Conservation (phyloP, 2,797 vertebrate genomes). For the Poecilia velifera region DNA sequence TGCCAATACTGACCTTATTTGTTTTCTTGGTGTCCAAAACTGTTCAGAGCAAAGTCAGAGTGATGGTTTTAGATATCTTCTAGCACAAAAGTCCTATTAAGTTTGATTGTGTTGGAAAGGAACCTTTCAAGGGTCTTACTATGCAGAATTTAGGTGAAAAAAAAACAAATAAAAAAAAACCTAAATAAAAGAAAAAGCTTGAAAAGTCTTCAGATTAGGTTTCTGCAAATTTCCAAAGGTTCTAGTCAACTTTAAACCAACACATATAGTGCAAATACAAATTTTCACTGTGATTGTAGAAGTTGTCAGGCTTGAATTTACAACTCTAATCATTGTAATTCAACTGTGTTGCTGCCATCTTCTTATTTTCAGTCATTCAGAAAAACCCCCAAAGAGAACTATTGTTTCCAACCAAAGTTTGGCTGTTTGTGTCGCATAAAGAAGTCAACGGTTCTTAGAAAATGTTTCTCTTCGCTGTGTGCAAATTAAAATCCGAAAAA, state of each 20-base stretch:
- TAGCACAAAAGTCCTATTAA: slow-evolving; percentile 1
- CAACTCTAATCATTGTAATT: not conserved
- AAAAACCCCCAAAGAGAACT: not conserved
- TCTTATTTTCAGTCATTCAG: not conserved
- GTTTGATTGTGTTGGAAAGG: slow-evolving; percentile 9
- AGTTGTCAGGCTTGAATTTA: not conserved
- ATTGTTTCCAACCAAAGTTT: not conserved
- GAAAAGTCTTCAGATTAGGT: not conserved
- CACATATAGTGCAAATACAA: not conserved
- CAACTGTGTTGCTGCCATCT: not conserved
- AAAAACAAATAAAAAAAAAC: not conserved
- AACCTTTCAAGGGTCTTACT: not conserved
- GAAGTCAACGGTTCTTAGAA: not conserved
- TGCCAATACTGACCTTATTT: slow-evolving; percentile 21
- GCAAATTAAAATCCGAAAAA: not conserved
- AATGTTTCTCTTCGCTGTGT: not conserved
- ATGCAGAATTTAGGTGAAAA: not conserved
- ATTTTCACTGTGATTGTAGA: not conserved
- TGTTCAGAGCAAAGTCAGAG: slow-evolving; percentile 11
- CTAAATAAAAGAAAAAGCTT: not conserved
- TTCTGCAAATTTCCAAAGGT: not conserved
- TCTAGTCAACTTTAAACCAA: not conserved
- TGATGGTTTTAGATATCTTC: not conserved
- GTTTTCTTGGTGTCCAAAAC: slow-evolving; percentile 8
- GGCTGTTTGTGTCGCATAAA: not conserved